Evolutionary conservation across 2,113 vertebrate genomes (phyloP).

Genomic region (Platichthys stellatus): DNA sequence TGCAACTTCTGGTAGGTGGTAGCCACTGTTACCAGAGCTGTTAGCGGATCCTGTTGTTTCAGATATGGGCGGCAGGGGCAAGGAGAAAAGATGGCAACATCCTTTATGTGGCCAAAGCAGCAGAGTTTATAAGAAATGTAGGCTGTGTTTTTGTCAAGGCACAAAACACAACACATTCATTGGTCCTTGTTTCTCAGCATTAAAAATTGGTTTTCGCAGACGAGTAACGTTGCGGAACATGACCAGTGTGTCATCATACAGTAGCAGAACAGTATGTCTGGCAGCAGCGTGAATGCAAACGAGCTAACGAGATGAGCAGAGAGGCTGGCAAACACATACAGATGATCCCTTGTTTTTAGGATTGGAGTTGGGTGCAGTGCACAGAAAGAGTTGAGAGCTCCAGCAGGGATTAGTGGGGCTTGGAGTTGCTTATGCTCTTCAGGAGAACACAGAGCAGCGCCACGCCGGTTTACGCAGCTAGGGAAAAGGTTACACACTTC

Average conservation of each 20-base stretch:
- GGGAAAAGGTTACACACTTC: conserved; percentile 71
- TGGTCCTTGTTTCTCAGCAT: conserved; percentile 1
- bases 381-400: conserved; percentile 58
- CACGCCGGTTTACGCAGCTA: conserved; percentile 68
- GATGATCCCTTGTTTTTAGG: conserved; percentile 65
- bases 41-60: neutral
- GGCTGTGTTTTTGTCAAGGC: neutral
- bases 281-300: conserved; percentile 53
- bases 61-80: neutral
- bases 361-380: conserved; percentile 50
- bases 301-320: conserved; percentile 68
- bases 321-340: conserved; percentile 60
- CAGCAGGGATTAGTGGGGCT: conserved; percentile 68
- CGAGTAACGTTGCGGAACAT: neutral
- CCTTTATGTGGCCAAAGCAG: neutral
- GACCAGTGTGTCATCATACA: conserved; percentile 13
- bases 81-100: neutral
- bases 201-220: neutral
- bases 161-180: neutral
- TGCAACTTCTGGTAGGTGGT: neutral
- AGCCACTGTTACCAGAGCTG: neutral
- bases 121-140: neutral
- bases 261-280: conserved; percentile 42
- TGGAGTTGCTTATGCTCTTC: conserved; percentile 71
- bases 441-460: conserved; percentile 58